phyloP scores from a whole-genome alignment of 2,113 vertebrate genomes.

The Galeopterus variegatus region DNA sequence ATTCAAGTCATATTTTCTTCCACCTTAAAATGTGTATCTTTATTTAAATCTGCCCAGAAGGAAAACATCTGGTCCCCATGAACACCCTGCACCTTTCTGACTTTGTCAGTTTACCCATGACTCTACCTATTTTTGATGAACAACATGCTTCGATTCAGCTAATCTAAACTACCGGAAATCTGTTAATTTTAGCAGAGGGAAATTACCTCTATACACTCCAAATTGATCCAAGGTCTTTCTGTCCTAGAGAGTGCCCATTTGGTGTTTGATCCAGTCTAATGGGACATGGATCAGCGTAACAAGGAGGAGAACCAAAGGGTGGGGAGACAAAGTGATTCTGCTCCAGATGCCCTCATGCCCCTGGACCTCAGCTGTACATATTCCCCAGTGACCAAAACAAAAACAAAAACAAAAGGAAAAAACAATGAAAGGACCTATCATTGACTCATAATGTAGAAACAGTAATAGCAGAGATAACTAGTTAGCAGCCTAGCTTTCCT shows the following conservation, averaged over 20 bases:
- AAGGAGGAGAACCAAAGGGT: neutral
- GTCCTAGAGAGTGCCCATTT: neutral
- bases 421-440: neutral
- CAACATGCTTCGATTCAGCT: neutral
- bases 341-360: neutral
- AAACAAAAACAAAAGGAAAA: neutral
- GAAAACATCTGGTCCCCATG: neutral
- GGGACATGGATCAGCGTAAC: neutral
- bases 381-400: neutral
- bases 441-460: neutral
- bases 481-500: neutral
- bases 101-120: neutral
- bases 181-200: neutral
- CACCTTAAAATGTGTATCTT: slow-evolving; percentile 27
- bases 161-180: neutral
- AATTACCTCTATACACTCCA: neutral
- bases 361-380: neutral
- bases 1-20: neutral
- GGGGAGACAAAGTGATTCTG: neutral
- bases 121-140: neutral
- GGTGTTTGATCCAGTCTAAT: neutral
- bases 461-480: neutral
- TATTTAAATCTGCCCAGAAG: neutral
- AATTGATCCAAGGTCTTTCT: neutral
- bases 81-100: neutral